Evolutionary conservation across 2,888 invertebrate genomes (phyloP), one percentile per base, ranked within the genome.

Genomic region (Pandemis cinnamomeana): DNA sequence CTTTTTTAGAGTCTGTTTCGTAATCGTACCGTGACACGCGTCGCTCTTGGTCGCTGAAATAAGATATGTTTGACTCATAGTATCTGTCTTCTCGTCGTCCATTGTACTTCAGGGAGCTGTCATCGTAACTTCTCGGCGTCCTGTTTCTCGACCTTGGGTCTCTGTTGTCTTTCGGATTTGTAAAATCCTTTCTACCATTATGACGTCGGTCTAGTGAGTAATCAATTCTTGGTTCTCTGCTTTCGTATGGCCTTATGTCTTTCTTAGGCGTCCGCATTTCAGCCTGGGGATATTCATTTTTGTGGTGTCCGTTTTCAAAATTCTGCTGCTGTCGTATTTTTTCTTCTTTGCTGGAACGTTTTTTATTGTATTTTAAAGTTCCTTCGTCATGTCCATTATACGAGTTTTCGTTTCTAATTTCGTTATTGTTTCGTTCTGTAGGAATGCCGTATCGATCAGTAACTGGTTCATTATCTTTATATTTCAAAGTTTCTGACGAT

Each of bases 1-100:
- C 94, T 82, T 94, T 94, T 77, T 94, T 94, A 0, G 94, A 94
- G 84, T 94, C 94, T 8, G 94, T 94, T 81, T 95, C 94, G 77
- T 94, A 90, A 83, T 93, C 94, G 77, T 93, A 94, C 60, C 91
- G 86, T 6, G 92, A 94, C 7, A 88, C 85, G 46, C 89, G 88
- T 73, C 89, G 82, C 77, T 91, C 91, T 84, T 93, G 91, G 77
- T 92, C 93, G 79, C 92, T 89, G 81, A 95, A 91, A 84, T 94
- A 88, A 73, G 94, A 94, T 81, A 94, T 93, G 76, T 94, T 93
- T 6, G 93, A 84, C 68, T 94, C 94, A 69, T 93, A 93, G 76
- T 89, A 93, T 80, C 93, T 88, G 63, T 94, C 93, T 75, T 92
- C 93, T 78, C 88, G 87, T 15, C 91, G 86, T 11, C 92, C 91